Percentiles rank a stretch among this genome's conserved stretches.
These are phyloP conservation scores for Troides helena DNA, from an alignment of 2,888 invertebrate genomes.

Conservation along the genomic window DNA sequence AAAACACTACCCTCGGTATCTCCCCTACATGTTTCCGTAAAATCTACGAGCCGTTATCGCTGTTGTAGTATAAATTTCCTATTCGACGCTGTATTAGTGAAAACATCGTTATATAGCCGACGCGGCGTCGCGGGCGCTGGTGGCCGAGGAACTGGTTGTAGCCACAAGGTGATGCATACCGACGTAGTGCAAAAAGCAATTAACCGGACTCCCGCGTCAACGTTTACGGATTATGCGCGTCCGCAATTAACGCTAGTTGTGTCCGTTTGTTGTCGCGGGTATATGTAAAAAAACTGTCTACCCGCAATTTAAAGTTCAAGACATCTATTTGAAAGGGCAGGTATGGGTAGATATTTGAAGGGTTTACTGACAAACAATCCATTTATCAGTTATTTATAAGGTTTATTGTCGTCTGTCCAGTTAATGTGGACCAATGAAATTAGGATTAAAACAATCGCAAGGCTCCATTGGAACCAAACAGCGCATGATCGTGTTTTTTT, in stretches of 20 bases:
- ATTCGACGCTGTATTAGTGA: neutral
- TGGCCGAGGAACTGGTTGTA: neutral
- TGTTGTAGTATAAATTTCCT: constrained; percentile 5
- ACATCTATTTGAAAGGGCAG: neutral
- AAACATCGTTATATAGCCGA: neutral
- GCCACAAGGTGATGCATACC: constrained; percentile 16
- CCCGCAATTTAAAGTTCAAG: constrained; percentile 12
- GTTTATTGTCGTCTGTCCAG: no score
- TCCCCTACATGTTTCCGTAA: no score
- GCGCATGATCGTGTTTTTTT: no score
- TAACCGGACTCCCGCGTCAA: constrained; percentile 4
- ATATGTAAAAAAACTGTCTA: neutral
- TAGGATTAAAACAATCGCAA: no score
- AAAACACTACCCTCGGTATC: no score
- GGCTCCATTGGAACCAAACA: no score
- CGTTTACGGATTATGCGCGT: neutral
- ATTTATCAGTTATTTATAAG: no score
- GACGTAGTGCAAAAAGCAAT: constrained; percentile 1
- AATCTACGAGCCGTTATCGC: no score
- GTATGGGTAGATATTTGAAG: neutral
- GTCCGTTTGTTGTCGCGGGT: neutral
- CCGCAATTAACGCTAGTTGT: neutral
- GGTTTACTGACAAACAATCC: no score
- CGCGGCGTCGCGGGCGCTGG: neutral
- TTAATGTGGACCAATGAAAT: no score